Percentiles rank a stretch among this genome's conserved stretches.
Evolutionary conservation across 2,797 vertebrate species (phyloP).

Genomic region (Danio tinwini): DNA sequence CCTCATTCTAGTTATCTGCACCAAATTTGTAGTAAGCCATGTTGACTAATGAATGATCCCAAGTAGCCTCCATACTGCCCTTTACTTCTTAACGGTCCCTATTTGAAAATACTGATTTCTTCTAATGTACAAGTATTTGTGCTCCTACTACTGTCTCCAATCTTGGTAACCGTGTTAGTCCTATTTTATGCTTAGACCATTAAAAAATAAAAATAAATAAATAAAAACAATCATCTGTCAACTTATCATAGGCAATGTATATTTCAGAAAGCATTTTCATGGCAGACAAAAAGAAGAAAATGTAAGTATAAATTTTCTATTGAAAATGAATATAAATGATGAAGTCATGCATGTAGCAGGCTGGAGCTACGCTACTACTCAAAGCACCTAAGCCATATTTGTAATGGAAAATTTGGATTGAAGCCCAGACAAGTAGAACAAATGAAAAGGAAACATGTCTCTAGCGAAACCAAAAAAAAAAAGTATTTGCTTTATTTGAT

Average conservation of each 20-base stretch:
- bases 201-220: conserved; percentile 26
- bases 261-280: conserved; percentile 24
- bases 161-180: conserved; percentile 29
- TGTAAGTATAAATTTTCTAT: conserved; percentile 18
- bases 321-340: conserved; percentile 49
- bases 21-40: conserved; percentile 3
- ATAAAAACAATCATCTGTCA: background rate
- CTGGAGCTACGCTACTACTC: conserved; percentile 48
- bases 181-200: conserved; percentile 34
- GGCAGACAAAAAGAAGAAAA: conserved; percentile 34
- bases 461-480: no score
- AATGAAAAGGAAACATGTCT: conserved; percentile 31
- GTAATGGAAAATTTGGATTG: conserved; percentile 80
- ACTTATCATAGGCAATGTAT: background rate
- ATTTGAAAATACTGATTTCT: conserved; percentile 8
- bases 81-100: background rate
- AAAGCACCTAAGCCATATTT: conserved; percentile 78
- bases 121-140: conserved; percentile 47
- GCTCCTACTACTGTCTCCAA: conserved; percentile 25
- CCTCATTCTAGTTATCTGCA: background rate
- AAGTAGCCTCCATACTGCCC: conserved; percentile 9
- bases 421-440: conserved; percentile 76
- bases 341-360: conserved; percentile 51
- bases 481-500: no score
- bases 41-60: conserved; percentile 23